These are phyloP conservation scores for Branchipolynoe longqiensis DNA, from an alignment of 2,888 invertebrate species.

Conservation along the genomic window DNA sequence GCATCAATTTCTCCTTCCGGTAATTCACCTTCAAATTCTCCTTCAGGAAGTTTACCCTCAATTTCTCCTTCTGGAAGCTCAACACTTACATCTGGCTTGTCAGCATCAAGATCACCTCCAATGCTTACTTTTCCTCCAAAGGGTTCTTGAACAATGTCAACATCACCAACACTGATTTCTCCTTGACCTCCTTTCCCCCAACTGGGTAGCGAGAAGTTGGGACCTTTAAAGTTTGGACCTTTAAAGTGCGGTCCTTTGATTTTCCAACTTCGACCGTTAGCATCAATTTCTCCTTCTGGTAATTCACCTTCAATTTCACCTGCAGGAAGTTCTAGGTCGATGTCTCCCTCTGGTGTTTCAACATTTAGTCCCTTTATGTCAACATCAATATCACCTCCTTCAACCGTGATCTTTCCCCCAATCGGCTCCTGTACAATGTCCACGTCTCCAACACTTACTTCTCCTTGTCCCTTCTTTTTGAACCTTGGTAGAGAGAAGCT, in stretches of 20 bases:
- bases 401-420: neutral
- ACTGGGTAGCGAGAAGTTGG: neutral
- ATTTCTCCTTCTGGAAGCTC: neutral
- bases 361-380: too few species aligned
- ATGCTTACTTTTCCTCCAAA: neutral
- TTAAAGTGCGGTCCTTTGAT: constrained; percentile 10
- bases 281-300: neutral
- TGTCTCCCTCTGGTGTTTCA: neutral
- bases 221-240: neutral
- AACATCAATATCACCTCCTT: neutral
- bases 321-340: neutral
- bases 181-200: neutral
- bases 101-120: neutral
- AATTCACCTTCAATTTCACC: neutral
- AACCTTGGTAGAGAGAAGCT: constrained; percentile 17
- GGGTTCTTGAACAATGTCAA: constrained; percentile 5
- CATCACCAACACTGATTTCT: constrained; percentile 22
- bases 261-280: neutral
- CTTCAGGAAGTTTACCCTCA: constrained; percentile 5
- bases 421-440: neutral
- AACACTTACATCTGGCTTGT: neutral
- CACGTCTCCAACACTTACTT: neutral
- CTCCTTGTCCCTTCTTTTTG: neutral
- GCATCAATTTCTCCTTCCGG: neutral
- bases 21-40: constrained; percentile 1